Percentiles rank a stretch among this genome's conserved stretches.
phyloP scores from a whole-genome alignment of 2,888 invertebrate species.

The Nomada fucata region DNA sequence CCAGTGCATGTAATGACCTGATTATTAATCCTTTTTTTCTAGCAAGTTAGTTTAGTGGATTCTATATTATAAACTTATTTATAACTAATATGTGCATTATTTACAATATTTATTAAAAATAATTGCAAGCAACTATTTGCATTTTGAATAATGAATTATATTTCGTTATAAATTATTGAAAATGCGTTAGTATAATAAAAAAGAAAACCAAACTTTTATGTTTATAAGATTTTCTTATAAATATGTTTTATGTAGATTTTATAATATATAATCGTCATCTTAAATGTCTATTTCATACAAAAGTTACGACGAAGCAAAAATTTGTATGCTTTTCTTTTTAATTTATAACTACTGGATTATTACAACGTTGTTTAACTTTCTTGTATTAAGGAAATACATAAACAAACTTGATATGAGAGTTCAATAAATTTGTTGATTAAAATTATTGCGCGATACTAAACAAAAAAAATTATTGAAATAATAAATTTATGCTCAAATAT shows the following conservation, averaged over 20 bases:
- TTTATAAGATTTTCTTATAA: conserved; percentile 58
- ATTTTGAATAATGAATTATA: conserved; percentile 73
- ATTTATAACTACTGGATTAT: conserved; percentile 36
- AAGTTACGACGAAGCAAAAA: conserved; percentile 29
- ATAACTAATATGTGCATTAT: conserved; percentile 78
- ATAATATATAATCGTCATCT: conserved; percentile 72
- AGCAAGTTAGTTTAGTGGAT: conserved; percentile 71
- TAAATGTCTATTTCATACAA: conserved; percentile 57
- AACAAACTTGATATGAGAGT: conserved; percentile 60
- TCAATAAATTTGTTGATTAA: conserved; percentile 22
- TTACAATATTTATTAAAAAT: conserved; percentile 81
- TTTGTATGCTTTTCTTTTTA: conserved; percentile 40
- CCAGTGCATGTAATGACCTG: conserved; percentile 63
- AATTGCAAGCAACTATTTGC: conserved; percentile 74
- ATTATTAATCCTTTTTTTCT: conserved; percentile 73
- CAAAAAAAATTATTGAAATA: background rate
- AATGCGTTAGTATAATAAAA: conserved; percentile 40
- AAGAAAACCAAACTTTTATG: conserved; percentile 63
- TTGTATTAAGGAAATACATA: conserved; percentile 65
- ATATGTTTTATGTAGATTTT: conserved; percentile 72
- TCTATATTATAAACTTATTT: conserved; percentile 76
- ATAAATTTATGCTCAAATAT: background rate
- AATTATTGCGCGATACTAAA: background rate
- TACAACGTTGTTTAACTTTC: conserved; percentile 54
- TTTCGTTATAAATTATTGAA: conserved; percentile 73